Conservation (phyloP, 2,888 invertebrate species). For the Synanthedon tipuliformis region DNA sequence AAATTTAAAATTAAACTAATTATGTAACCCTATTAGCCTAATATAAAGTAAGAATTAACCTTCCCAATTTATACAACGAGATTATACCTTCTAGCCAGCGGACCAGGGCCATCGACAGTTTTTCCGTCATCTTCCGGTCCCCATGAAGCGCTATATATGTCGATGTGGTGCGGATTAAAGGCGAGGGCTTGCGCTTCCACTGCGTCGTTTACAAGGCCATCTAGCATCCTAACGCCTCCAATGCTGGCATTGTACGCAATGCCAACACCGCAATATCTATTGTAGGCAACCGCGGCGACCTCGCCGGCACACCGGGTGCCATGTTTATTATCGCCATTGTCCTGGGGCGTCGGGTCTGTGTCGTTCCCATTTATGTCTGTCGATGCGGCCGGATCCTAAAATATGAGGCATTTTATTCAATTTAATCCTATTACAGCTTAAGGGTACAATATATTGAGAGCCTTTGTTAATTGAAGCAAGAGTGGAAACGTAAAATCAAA, state of each 20-base stretch:
- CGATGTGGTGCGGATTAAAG: conserved; percentile 93
- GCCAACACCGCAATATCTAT: conserved; percentile 96
- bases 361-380: conserved; percentile 98
- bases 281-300: conserved; percentile 96
- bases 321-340: conserved; percentile 99
- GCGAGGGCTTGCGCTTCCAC: conserved; percentile 94
- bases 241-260: conserved; percentile 97
- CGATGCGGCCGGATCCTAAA: conserved; percentile 92
- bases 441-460: neutral
- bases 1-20: too few species aligned
- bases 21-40: too few species aligned
- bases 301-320: conserved; percentile 99
- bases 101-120: conserved; percentile 96
- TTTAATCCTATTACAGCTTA: neutral
- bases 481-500: too few species aligned
- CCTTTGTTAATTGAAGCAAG: neutral
- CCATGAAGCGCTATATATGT: conserved; percentile 97
- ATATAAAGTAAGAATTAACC: too few species aligned
- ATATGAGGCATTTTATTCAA: conserved; percentile 13
- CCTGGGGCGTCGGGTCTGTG: conserved; percentile 96
- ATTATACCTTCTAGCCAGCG: conserved; percentile 77
- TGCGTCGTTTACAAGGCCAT: conserved; percentile 96
- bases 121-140: conserved; percentile 97
- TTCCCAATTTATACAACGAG: conserved; percentile 4
- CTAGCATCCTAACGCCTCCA: conserved; percentile 96